Base-by-base conservation (phyloP, 1,140 invertebrate species). In the Neomicropteryx cornuta region DNA sequence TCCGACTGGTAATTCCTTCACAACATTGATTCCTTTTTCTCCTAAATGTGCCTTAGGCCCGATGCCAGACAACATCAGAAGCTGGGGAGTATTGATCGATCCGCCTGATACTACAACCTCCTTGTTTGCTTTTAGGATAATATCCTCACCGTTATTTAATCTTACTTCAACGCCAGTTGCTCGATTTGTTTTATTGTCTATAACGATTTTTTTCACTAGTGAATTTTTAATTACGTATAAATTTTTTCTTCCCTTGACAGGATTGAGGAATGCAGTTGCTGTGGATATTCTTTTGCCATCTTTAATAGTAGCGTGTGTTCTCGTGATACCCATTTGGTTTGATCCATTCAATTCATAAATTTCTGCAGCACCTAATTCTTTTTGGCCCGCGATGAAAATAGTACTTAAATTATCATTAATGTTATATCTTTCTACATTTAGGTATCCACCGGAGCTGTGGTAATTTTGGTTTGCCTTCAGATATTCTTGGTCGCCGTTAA, bases 51-150 rank as follows among this genome's bases (percentile, higher is more conserved):
- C 59, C 38, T 52, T 68, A 0, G 81, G 82, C 3, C 83, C 84
- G 20, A 87, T 71, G 14, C 84, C 84, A 2, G 81, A 85, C 1
- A 85, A 48, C 72, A 86, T 77, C 1, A 88, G 53, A 5, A 88
- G 37, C 46, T 82, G 75, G 2, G 81, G 75, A 0, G 77, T 71
- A 44, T 82, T 79, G 8, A 84, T 72, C 1, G 75, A 65, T 4
- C 82, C 82, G 0, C 74, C 77, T 0, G 77, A 77, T 8, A 84
- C 29, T 22, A 85, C 70, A 0, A 84, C 69, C 59, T 86, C 81
- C 42, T 78, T 80, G 2, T 55, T 60, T 0, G 67, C 70, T 5
- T 58, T 60, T 0, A 73, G 65, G 18, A 51, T 52, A 1, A 64
- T 50, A 17, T 49, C 50, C 41, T 60, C 58, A 6, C 66, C 53